Percentiles rank a stretch among this genome's conserved stretches.
These are phyloP conservation scores for Leptinotarsa defecta DNA, from an alignment of 1,140 invertebrate species.

Conservation along the genomic window DNA sequence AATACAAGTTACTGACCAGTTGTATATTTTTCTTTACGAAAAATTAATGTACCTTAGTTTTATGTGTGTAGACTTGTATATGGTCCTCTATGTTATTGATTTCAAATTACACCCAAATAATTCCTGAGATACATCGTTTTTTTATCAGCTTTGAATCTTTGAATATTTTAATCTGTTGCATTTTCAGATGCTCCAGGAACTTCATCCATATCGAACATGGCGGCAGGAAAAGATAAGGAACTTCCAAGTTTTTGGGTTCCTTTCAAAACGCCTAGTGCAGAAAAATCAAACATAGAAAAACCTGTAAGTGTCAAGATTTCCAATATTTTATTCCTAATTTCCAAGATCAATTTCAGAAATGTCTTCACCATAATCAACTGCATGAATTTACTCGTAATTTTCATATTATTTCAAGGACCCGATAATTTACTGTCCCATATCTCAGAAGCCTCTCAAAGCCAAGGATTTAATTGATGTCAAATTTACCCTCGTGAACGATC, in stretches of 20 bases:
- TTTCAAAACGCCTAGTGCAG: constrained; percentile 86
- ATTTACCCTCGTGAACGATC: constrained; percentile 81
- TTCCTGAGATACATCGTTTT: not conserved
- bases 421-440: constrained; percentile 93
- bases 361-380: too few relatives aligned
- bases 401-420: constrained; percentile 64
- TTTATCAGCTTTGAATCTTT: not conserved
- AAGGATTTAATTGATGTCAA: constrained; percentile 95
- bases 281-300: constrained; percentile 74
- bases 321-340: too few relatives aligned
- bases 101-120: too few relatives aligned
- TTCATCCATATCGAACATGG: constrained; percentile 79
- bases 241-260: constrained; percentile 98
- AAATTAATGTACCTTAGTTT: too few relatives aligned
- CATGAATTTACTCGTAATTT: too few relatives aligned
- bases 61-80: too few relatives aligned
- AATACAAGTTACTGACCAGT: too few relatives aligned
- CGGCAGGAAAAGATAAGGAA: constrained; percentile 61
- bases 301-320: constrained; percentile 63
- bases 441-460: constrained; percentile 82
- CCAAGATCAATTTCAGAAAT: too few relatives aligned
- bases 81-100: too few relatives aligned
- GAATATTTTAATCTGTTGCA: not conserved
- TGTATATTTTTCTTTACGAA: too few relatives aligned
- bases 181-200: constrained; percentile 38